phyloP scores from a whole-genome alignment of 2,797 vertebrate species.

The Halcyon smyrnensis region DNA sequence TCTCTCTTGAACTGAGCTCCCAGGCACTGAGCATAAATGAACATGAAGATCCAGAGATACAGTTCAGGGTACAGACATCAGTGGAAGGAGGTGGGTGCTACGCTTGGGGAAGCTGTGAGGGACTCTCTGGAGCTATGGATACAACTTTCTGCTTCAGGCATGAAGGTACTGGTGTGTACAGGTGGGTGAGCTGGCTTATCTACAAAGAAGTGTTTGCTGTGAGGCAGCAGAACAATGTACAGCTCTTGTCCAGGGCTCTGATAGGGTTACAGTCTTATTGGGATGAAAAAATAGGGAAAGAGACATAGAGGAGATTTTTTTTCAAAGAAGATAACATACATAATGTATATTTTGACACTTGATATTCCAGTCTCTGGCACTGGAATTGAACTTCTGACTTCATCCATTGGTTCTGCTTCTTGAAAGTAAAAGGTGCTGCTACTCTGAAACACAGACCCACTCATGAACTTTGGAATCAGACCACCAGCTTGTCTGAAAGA shows the following conservation, averaged over 20 bases:
- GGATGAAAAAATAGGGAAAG: not conserved
- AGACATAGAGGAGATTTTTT: not conserved
- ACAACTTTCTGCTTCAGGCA: not conserved
- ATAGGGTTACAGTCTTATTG: accelerated
- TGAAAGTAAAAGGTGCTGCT: not conserved
- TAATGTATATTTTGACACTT: not conserved
- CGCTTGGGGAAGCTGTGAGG: not conserved
- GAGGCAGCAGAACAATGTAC: accelerated
- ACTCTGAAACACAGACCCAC: not conserved
- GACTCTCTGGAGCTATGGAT: not conserved
- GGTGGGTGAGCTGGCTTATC: not conserved
- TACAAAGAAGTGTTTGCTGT: accelerated
- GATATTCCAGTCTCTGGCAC: not conserved
- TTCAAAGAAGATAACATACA: not conserved
- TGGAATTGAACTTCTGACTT: not conserved
- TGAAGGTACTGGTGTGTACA: accelerated
- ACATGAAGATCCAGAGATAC: accelerated
- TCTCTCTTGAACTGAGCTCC: not conserved
- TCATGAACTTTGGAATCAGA: not conserved
- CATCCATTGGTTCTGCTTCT: not conserved
- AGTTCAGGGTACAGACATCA: not conserved
- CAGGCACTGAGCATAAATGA: not conserved
- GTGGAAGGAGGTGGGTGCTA: accelerated
- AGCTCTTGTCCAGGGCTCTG: not conserved
- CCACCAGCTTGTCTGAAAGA: not conserved